phyloP scores from a whole-genome alignment of 2,888 invertebrate genomes.

The Sicus ferrugineus region DNA sequence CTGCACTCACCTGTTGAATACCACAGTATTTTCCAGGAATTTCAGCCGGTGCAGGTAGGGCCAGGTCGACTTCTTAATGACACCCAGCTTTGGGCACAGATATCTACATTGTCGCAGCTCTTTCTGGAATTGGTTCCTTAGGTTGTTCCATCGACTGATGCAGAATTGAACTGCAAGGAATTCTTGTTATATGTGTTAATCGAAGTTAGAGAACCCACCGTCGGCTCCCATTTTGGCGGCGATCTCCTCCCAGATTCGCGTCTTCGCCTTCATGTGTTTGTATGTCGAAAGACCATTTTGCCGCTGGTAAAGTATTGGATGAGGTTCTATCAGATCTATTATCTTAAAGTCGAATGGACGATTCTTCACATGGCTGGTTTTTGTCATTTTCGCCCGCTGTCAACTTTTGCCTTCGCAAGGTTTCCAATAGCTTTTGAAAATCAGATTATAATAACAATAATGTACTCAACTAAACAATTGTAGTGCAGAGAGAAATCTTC shows the following conservation, averaged over 20 bases:
- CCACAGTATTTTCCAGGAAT: conserved; percentile 46
- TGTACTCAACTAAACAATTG: too few relatives aligned
- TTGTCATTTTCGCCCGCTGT: conserved; percentile 37
- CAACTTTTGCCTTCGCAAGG: too few relatives aligned
- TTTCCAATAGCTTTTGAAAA: too few relatives aligned
- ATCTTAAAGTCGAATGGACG: conserved; percentile 58
- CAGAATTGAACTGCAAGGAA: conserved; percentile 51
- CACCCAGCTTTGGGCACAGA: conserved; percentile 44
- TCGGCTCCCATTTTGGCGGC: conserved; percentile 49
- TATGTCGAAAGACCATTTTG: conserved; percentile 53
- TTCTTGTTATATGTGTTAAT: background rate
- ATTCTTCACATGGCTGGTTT: conserved; percentile 56
- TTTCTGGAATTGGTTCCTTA: conserved; percentile 55
- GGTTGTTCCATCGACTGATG: conserved; percentile 56
- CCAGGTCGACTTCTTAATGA: conserved; percentile 51
- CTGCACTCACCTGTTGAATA: conserved; percentile 34
- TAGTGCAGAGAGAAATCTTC: too few relatives aligned
- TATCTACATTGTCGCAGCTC: conserved; percentile 48
- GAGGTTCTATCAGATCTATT: conserved; percentile 53
- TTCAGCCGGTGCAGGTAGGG: conserved; percentile 51
- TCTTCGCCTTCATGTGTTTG: conserved; percentile 54
- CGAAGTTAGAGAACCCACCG: conserved; percentile 39
- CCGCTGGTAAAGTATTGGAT: conserved; percentile 52
- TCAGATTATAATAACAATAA: too few relatives aligned
- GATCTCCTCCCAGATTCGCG: conserved; percentile 51